Evolutionary conservation across 2,888 invertebrate species (phyloP).

Genomic region (Netelia inedita): DNA sequence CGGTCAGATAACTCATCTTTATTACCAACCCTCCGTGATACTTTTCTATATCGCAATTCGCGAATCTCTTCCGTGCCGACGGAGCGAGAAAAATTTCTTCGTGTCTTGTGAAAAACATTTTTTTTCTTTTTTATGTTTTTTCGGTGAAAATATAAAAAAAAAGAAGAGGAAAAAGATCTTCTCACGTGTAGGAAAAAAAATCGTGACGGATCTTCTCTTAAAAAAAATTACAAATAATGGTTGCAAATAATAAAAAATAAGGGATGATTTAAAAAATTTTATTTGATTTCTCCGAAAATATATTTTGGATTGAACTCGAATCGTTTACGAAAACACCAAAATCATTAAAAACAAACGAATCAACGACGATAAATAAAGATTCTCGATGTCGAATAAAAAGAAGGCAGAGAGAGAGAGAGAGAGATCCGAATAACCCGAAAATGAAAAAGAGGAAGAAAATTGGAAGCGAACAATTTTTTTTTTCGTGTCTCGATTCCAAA

Average conservation of each 20-base stretch:
- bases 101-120: not conserved
- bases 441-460: not conserved
- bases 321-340: too few relatives aligned
- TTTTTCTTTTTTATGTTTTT: not conserved
- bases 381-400: not conserved
- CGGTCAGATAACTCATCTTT: slow-evolving; percentile 74
- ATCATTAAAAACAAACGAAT: too few relatives aligned
- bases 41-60: slow-evolving; percentile 61
- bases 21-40: slow-evolving; percentile 55
- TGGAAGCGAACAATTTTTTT: slow-evolving; percentile 30
- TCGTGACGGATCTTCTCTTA: too few relatives aligned
- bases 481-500: slow-evolving; percentile 70
- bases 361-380: not conserved
- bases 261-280: too few relatives aligned
- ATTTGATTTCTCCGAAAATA: too few relatives aligned
- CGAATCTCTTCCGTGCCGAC: slow-evolving; percentile 70
- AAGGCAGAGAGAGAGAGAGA: not conserved
- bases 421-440: not conserved
- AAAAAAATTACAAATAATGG: too few relatives aligned
- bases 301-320: too few relatives aligned
- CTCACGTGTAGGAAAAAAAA: too few relatives aligned
- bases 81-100: slow-evolving; percentile 39
- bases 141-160: not conserved
- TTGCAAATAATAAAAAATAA: too few relatives aligned
- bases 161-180: too few relatives aligned